phyloP scores from a whole-genome alignment of 1,140 invertebrate genomes.

The Druon quercuslanigerum region DNA sequence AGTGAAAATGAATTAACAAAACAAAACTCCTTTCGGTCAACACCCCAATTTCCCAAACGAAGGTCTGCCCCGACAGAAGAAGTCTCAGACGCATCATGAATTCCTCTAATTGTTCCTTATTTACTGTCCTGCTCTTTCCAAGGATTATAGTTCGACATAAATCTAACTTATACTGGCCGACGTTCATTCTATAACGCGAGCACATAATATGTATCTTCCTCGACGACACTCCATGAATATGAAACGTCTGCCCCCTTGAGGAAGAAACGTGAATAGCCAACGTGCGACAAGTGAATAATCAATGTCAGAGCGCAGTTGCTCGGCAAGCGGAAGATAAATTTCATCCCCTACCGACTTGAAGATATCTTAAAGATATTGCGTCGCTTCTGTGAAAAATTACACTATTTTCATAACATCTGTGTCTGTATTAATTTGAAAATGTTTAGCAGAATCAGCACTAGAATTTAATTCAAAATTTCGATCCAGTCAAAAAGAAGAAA shows the following conservation, averaged over 20 bases:
- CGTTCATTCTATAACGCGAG: constrained; percentile 22
- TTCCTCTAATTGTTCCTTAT: constrained; percentile 39
- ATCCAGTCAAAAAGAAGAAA: too few species aligned
- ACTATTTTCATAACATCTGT: too few species aligned
- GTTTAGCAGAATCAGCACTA: too few species aligned
- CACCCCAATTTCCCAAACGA: constrained; percentile 60
- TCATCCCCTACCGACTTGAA: too few species aligned
- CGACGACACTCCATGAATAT: not conserved
- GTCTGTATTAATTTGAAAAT: too few species aligned
- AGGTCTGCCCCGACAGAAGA: constrained; percentile 62
- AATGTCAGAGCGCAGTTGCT: not conserved
- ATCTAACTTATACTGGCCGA: constrained; percentile 50
- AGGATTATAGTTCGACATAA: constrained; percentile 57
- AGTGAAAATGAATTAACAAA: constrained; percentile 53
- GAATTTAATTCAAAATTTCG: too few species aligned
- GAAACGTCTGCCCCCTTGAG: not conserved
- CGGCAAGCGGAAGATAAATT: not conserved
- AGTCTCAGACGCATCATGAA: constrained; percentile 47
- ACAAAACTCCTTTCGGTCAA: constrained; percentile 33
- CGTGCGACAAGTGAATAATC: not conserved
- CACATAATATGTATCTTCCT: constrained; percentile 28
- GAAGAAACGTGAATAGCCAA: not conserved
- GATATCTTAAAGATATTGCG: too few species aligned
- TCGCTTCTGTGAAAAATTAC: too few species aligned
- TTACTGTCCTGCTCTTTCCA: constrained; percentile 41